Evolutionary conservation across 1,140 invertebrate species (phyloP).

Genomic region (Zophobas atratus): DNA sequence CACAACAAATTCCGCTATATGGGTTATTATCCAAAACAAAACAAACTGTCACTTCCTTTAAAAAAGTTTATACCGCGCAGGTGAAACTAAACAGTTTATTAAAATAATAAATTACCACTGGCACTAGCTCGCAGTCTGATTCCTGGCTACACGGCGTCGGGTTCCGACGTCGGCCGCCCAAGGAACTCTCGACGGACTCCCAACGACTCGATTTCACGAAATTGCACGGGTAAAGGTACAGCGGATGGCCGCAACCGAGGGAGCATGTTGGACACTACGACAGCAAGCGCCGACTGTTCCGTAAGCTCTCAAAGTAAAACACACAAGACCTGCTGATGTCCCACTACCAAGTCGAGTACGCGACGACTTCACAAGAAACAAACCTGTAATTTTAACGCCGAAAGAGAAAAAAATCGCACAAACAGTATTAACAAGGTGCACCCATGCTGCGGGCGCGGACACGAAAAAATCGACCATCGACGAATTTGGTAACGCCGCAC

Average conservation of each 20-base stretch:
- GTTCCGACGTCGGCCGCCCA: conserved; percentile 9
- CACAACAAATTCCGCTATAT: conserved; percentile 10
- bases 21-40: conserved; percentile 10
- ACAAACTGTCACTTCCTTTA: conserved; percentile 10
- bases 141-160: background rate
- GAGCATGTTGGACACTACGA: conserved; percentile 50
- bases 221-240: conserved; percentile 42
- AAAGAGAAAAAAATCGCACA: too few species aligned
- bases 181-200: background rate
- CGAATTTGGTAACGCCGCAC: too few species aligned
- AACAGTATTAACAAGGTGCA: background rate
- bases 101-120: conserved; percentile 32
- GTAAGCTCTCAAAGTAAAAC: conserved; percentile 25
- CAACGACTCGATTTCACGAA: conserved; percentile 38
- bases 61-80: conserved; percentile 15
- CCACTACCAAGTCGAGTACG: conserved; percentile 12
- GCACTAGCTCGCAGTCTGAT: conserved; percentile 14
- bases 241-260: conserved; percentile 42
- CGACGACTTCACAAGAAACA: conserved; percentile 2
- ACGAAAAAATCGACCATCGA: background rate
- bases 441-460: too few species aligned
- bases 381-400: background rate
- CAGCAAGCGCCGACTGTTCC: conserved; percentile 48
- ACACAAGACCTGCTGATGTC: conserved; percentile 28
- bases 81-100: conserved; percentile 28